These are phyloP conservation scores for Scaeva pyrastri DNA, from an alignment of 2,888 invertebrate genomes.

Conservation along the genomic window DNA sequence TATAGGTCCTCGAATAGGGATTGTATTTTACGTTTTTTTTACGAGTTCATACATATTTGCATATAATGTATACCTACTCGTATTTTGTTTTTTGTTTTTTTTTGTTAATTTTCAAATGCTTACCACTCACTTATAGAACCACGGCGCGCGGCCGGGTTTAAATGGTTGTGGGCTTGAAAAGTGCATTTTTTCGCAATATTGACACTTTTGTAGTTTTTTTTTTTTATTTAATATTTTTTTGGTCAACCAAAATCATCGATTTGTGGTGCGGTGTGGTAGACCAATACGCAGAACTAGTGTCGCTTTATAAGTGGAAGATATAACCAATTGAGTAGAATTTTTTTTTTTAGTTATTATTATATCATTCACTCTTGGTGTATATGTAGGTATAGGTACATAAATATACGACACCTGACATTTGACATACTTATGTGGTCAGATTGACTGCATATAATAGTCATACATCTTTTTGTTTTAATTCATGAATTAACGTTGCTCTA, in stretches of 20 bases:
- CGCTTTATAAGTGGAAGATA: conserved; percentile 55
- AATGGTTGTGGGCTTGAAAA: conserved; percentile 54
- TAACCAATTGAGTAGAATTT: conserved; percentile 58
- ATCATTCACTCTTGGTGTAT: not conserved
- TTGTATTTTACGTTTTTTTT: conserved; percentile 70
- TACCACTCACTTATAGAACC: conserved; percentile 67
- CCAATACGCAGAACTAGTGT: conserved; percentile 68
- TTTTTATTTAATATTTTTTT: conserved; percentile 36
- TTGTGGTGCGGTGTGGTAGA: conserved; percentile 70
- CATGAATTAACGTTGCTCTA: not conserved
- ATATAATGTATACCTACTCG: too few relatives aligned
- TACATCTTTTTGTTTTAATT: not conserved
- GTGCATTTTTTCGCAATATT: conserved; percentile 43
- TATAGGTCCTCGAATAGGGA: conserved; percentile 7
- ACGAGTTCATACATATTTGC: not conserved
- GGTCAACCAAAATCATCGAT: conserved; percentile 75
- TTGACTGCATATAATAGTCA: not conserved
- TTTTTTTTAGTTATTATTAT: conserved; percentile 18
- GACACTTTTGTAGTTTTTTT: conserved; percentile 65
- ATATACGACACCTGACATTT: conserved; percentile 28
- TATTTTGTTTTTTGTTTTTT: conserved; percentile 58
- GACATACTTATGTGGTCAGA: conserved; percentile 38
- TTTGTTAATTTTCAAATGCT: conserved; percentile 71
- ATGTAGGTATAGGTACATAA: not conserved
- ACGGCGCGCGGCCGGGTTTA: conserved; percentile 27